Conservation (phyloP, 2,797 vertebrate species). For the Halcyon badia region DNA sequence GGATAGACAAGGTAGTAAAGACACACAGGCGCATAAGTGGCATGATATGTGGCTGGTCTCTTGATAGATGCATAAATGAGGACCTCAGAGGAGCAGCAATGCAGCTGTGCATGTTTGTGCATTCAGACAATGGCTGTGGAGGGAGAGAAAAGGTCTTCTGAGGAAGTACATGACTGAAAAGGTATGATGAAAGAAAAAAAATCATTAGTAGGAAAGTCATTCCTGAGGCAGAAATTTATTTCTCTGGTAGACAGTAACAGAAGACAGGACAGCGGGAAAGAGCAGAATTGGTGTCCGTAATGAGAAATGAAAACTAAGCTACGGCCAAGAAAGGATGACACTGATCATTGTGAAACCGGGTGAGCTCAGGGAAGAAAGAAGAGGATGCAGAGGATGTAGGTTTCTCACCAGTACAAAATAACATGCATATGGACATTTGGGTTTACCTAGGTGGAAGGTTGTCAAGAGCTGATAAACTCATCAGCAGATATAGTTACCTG, state of each 20-base stretch:
- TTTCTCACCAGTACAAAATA: neutral
- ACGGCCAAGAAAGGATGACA: accelerated
- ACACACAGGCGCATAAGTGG: neutral
- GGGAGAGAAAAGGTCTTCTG: neutral
- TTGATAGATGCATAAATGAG: neutral
- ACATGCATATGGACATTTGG: accelerated
- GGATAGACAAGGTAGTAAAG: neutral
- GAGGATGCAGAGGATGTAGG: neutral
- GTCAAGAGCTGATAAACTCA: neutral
- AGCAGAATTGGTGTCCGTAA: neutral
- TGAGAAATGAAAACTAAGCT: neutral
- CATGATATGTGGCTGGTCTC: neutral
- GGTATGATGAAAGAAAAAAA: neutral
- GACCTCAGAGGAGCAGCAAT: neutral
- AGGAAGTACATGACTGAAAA: neutral
- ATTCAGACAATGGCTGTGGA: neutral
- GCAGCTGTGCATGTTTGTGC: neutral
- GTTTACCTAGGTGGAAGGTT: neutral
- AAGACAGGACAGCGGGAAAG: neutral
- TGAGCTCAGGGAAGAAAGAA: neutral
- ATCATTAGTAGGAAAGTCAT: neutral
- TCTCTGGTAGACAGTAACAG: accelerated
- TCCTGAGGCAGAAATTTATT: neutral
- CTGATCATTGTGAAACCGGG: neutral
- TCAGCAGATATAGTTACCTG: accelerated